These are phyloP conservation scores for Staurois parvus DNA, from an alignment of 2,797 vertebrate genomes.

Conservation along the genomic window DNA sequence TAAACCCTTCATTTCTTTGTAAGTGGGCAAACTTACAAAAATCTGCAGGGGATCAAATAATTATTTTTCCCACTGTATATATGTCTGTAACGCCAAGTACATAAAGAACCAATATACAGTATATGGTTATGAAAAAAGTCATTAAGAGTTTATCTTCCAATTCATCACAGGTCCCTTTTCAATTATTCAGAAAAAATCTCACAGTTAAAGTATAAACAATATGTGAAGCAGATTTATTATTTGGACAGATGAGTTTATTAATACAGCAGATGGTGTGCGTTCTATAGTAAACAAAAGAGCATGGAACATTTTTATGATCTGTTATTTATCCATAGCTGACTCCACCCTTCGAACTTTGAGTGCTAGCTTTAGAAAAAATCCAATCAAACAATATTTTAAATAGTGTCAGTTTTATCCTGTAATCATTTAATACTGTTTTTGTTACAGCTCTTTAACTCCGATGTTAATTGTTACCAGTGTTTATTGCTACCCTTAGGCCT, in stretches of 20 bases:
- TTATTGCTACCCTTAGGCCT: too few relatives aligned
- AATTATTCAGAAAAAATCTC: not conserved
- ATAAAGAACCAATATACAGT: too few relatives aligned
- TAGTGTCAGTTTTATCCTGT: too few relatives aligned
- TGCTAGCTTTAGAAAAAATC: not conserved
- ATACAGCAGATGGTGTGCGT: slow-evolving; percentile 27
- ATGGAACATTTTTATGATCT: slow-evolving; percentile 18
- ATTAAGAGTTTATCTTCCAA: not conserved
- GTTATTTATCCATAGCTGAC: not conserved
- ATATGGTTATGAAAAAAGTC: too few relatives aligned
- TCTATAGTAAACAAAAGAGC: slow-evolving; percentile 19
- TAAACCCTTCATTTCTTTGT: too few relatives aligned
- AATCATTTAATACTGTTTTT: too few relatives aligned
- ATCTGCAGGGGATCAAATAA: too few relatives aligned
- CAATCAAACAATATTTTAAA: not conserved
- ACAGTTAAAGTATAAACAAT: slow-evolving; percentile 34
- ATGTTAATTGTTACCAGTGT: too few relatives aligned
- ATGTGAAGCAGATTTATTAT: not conserved
- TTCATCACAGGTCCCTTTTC: not conserved
- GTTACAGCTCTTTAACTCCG: too few relatives aligned
- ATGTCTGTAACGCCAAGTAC: too few relatives aligned
- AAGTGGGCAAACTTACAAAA: too few relatives aligned
- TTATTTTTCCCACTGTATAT: too few relatives aligned
- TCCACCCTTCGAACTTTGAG: not conserved
- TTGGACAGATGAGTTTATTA: not conserved